Percentiles rank a stretch among this genome's conserved stretches.
phyloP scores from a whole-genome alignment of 2,888 invertebrate species.

The Melieria crassipennis region DNA sequence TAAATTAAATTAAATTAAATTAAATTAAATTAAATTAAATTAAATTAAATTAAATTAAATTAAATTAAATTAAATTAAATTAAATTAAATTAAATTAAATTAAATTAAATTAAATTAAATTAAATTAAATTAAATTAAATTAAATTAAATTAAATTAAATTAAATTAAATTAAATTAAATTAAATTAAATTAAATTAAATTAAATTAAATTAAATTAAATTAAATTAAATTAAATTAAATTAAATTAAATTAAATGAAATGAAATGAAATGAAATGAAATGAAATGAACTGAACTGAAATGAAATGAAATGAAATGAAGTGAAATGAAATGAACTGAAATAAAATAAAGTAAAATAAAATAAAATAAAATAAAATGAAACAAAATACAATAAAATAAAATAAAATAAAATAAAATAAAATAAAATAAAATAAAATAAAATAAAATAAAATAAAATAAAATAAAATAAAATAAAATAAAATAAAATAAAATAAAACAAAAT shows the following conservation, averaged over 20 bases:
- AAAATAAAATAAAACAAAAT: too few relatives aligned
- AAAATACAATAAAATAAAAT: too few relatives aligned
- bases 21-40: constrained; percentile 1
- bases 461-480: too few relatives aligned
- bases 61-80: constrained; percentile 4
- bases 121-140: constrained; percentile 7
- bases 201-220: neutral
- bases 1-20: constrained; percentile 4
- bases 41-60: constrained; percentile 7
- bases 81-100: constrained; percentile 4
- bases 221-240: too few relatives aligned
- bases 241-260: too few relatives aligned
- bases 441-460: too few relatives aligned
- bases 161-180: neutral
- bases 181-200: neutral
- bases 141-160: constrained; percentile 1
- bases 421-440: too few relatives aligned
- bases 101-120: constrained; percentile 7
- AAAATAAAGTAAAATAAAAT: constrained; percentile 5
- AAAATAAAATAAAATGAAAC: neutral
- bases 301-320: neutral
- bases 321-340: neutral
- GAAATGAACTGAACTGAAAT: neutral
- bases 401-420: too few relatives aligned
- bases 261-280: neutral